Evolutionary conservation across 1,140 invertebrate genomes (phyloP), one percentile per base, ranked within the genome.

Genomic region (Theocolax elegans): DNA sequence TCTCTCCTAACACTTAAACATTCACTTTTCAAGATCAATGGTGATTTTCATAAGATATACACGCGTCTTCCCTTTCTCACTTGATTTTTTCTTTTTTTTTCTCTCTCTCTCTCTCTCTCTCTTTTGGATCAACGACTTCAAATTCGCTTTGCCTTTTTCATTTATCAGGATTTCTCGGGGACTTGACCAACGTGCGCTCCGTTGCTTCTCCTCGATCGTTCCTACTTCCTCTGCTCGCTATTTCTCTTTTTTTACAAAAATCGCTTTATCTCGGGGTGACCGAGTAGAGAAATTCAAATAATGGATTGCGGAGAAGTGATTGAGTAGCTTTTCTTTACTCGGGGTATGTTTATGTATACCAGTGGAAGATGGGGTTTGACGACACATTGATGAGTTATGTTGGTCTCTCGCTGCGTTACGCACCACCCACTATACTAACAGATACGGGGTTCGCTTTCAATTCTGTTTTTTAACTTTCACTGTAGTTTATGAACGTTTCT

Each of bases 81-180:
- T 29, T 13, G 25, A 60, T 56, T 23, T 31, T 44, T 58, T 65
- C 44, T 66, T 15, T 59, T 21, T 27, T 29, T 53, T 23, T 38
- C 23, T 38, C 23, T 35, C 10, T 17, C 6, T 64, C 7, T 23
- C 15, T 13, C 49, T 51, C 44, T n/a, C 19, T 49, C 65, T 15
- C 13, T 59, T 59, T 40, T 67, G 12, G 40, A 59, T 67, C 51
- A 40, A 15, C 17, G n/a, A 40, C 25, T 17, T 1, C 44, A 54
- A 17, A 10, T 10, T 13, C 35, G 25, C n/a, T 62, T 68, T 69
- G 23, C 23, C 35, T 59, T 66, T 65, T 71, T 71, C 69, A 71
- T 71, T 71, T 71, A 71, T 66, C 62, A 71, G 46, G 53, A 71
- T 71, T 65, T 71, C 40, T 25, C 46, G 31, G 44, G 8, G 54